Evolutionary conservation across 1,140 invertebrate species (phyloP), one percentile per base, ranked within the genome.

Genomic region (Calliopsis andreniformis): DNA sequence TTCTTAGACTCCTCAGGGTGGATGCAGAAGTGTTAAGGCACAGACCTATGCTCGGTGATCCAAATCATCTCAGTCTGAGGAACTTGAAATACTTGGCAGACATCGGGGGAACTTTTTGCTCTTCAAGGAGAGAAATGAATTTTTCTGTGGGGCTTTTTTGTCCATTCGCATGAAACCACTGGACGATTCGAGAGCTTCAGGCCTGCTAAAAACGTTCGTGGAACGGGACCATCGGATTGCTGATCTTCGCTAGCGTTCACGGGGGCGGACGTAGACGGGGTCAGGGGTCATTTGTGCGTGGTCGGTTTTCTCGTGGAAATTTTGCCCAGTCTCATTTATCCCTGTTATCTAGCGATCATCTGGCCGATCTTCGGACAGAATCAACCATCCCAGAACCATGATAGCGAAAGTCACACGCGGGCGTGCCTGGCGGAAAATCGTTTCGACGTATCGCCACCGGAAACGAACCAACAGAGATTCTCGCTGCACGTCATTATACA

Each of bases 331-430:
- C 18, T 67, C 51, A 79, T 79, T 64, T 63, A 61, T 55, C 23
- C 42, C 43, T 10, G 35, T 43, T 55, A 30, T 51, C n/a, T 79
- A 85, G 82, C 80, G 83, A 79, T 84, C 78, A 76, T 86, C 58
- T 43, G 67, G 51, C 67, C 73, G 73, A 42, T 79, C 78, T 77
- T 79, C 58, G n/a, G 20, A 35, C 45, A 42, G 10, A 16, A 49
- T 25, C n/a, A 67, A 61, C 55, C 66, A 75, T 72, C 39, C 70
- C 39, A 81, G 53, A 59, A 80, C 63, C 85, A 87, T 87, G 82
- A 81, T 87, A 87, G 68, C 71, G 67, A 82, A 77, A 59, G 39
- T 78, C 69, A 51, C 53, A 56, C 53, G 45, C 39, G 58, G 47
- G 71, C 72, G 20, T 67, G 61, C 16, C 20, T 47, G 20, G 20